Percentiles rank a stretch among this genome's conserved stretches.
phyloP scores from a whole-genome alignment of 2,797 vertebrate genomes.

The Phataginus tricuspis region DNA sequence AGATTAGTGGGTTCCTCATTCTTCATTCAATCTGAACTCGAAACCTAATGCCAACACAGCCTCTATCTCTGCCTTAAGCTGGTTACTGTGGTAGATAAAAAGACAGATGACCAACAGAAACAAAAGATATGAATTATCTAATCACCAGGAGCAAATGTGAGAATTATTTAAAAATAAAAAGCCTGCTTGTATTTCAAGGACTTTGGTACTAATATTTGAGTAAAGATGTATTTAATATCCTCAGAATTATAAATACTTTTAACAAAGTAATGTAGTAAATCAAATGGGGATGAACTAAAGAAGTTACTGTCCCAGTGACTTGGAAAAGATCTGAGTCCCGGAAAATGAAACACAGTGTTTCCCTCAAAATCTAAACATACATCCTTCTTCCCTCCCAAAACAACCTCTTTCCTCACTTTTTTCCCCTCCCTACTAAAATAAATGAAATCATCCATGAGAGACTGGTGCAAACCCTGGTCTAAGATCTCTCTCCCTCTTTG shows the following conservation, averaged over 20 bases:
- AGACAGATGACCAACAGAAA: not conserved
- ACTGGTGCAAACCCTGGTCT: not conserved
- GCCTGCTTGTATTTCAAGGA: not conserved
- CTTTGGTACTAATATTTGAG: slow-evolving; percentile 15
- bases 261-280: not conserved
- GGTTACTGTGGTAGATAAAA: not conserved
- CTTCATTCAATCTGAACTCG: not conserved
- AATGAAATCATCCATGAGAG: not conserved
- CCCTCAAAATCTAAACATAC: slow-evolving; percentile 4
- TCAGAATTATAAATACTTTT: slow-evolving; percentile 24
- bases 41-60: not conserved
- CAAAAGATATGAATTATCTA: not conserved
- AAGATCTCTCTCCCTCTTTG: not conserved
- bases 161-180: not conserved
- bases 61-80: not conserved
- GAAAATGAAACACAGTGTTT: not conserved
- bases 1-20: not conserved
- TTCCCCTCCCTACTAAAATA: not conserved
- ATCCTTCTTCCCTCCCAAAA: not conserved
- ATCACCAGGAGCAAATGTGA: not conserved
- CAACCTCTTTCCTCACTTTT: not conserved
- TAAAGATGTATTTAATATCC: not conserved
- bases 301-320: not conserved
- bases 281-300: too few relatives aligned
- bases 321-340: not conserved